Base-by-base conservation (phyloP, 2,888 invertebrate genomes). In the Heliconius ethilla region DNA sequence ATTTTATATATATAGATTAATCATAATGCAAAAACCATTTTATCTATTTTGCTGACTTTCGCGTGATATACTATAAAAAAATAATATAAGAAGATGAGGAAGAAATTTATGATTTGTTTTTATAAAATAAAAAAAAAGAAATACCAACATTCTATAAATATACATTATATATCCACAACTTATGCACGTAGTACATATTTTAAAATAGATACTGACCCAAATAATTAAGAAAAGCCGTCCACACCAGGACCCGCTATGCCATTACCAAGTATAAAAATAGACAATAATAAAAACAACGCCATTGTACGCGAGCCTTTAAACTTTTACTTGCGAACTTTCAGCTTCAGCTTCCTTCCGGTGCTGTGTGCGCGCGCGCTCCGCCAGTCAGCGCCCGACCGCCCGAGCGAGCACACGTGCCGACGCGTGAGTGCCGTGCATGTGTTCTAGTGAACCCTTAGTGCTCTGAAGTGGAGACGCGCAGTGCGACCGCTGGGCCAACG, bases 401-500 rank as follows among this genome's bases (percentile, higher is more conserved):
- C 90, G 78, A 85, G 89, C 89, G 91, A 86, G 80, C 86, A 89
- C 89, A 89, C 93, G 92, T 82, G 81, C 75, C 79, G 82, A 78
- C 81, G 66, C 83, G 84, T 83, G 83, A 84, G 85, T 86, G 86
- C 88, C 87, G 90, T 91, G 91, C 87, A 89, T 89, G 91, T 91
- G 92, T 88, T 89, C 88, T 88, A 90, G 91, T 91, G 91, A 91
- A 87, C 89, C 51, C 89, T 86, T 89, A 92, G 93, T 94, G 93
- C 91, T 90, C 90, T 93, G 93, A 91, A 91, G 94, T 93, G 94
- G 93, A 94, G 92, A 89, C 90, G 89, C 89, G 92, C 89, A 91
- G 89, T 87, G 89, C 89, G 90, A 92, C 92, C 93, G 89, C 91
- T 89, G 92, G 92, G 91, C 91, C 91, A 88, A 88, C 91, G 82